Evolutionary conservation across 2,888 invertebrate species (phyloP), one percentile per base, ranked within the genome.

Genomic region (Lottia scabra): DNA sequence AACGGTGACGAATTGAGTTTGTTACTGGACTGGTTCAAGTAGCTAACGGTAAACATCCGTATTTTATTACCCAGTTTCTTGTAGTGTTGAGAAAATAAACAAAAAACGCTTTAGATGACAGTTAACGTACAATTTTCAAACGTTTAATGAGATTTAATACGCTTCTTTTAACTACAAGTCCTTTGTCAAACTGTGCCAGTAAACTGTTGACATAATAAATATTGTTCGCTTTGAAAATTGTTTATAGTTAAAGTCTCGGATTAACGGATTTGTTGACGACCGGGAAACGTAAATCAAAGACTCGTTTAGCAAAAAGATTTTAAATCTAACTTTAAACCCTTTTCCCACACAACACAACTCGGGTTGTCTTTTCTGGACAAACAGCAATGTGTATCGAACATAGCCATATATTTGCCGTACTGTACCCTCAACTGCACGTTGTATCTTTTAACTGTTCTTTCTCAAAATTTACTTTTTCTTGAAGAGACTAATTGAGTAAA

Each of bases 281-380:
- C 19, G 19, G 23, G 23, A 23, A 23, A 23, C 8, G 56, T 19
- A 56, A 56, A 56, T 19, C 56, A 56, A 56, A 56, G 56, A 19
- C 12, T 56, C 23, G 19, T 19, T 23, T 10, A 23, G 23, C 19
- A 56, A 56, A 19, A 56, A 56, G 19, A 23, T 19, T 23, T 23
- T 56, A 23, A 23, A 56, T 56, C 56, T 56, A 56, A 56, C 56
- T 56, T 56, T 56, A 56, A n/a, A 56, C 23, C 56, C 56, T 56
- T 56, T 56, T 56, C 56, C 56, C 56, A 56, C 56, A 56, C 10
- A 23, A 23, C 19, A n/a, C n/a, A 12, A 23, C 23, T 56, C 19
- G 12, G 19, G 56, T 19, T 56, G 19, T 56, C 56, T 56, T 56
- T 23, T 56, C 56, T 12, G 19, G 56, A n/a, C 56, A 56, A 56